Evolutionary conservation across 2,888 invertebrate genomes (phyloP).

Genomic region (Drosophila percnosoma): DNA sequence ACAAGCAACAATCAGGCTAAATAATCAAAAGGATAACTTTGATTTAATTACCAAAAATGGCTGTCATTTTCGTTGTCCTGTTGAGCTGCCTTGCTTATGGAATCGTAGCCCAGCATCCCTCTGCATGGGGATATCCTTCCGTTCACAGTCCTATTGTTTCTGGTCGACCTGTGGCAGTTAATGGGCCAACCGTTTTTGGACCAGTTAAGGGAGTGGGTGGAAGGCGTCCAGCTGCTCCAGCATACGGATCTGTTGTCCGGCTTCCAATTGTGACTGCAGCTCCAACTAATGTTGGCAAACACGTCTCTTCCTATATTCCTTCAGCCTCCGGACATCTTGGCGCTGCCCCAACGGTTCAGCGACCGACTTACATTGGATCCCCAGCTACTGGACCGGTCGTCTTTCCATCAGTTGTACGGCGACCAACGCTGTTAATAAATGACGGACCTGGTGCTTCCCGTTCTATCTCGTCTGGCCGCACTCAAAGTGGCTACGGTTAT

Average conservation of each 20-base stretch:
- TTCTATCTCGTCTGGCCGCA: neutral
- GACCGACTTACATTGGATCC: neutral
- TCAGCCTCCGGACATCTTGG: neutral
- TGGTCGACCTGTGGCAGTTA: neutral
- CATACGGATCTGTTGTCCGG: neutral
- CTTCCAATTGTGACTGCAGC: neutral
- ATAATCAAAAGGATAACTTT: constrained; percentile 4
- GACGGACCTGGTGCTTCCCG: neutral
- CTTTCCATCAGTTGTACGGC: neutral
- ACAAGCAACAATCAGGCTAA: neutral
- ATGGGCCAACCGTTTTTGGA: neutral
- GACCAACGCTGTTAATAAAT: neutral
- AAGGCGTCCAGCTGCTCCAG: neutral
- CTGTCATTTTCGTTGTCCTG: constrained; percentile 13
- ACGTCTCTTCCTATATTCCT: neutral
- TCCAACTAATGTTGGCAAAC: neutral
- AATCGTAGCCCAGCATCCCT: neutral
- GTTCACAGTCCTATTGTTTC: neutral
- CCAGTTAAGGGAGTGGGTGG: neutral
- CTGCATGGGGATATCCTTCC: neutral
- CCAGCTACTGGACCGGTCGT: neutral
- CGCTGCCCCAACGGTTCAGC: neutral
- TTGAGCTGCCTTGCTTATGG: constrained; percentile 17
- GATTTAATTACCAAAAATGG: constrained; percentile 12
- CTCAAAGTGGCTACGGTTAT: neutral